Percentiles rank a stretch among this genome's conserved stretches.
Conservation (phyloP, 2,797 vertebrate species). For the Ficedula albicollis region DNA sequence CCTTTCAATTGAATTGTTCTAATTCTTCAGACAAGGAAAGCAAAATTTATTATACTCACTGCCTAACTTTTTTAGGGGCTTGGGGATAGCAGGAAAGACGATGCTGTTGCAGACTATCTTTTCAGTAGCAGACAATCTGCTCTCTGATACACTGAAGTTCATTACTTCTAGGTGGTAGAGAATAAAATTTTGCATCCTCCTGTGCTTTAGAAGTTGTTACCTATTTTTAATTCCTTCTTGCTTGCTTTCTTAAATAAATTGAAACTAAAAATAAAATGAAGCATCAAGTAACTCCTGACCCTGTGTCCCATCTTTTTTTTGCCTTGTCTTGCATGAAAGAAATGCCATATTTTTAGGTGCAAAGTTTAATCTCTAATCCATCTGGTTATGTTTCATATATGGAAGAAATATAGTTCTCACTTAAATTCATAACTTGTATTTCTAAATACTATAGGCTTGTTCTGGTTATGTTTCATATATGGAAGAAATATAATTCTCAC, state of each 20-base stretch:
- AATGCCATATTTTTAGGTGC: neutral
- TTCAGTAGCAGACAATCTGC: neutral
- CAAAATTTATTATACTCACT: neutral
- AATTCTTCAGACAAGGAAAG: constrained; percentile 25
- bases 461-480: neutral
- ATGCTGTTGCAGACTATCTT: neutral
- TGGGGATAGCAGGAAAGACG: neutral
- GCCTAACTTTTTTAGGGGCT: neutral
- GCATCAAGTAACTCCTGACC: neutral
- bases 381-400: neutral
- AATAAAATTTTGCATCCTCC: neutral
- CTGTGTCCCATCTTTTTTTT: neutral
- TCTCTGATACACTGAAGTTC: neutral
- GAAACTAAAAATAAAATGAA: neutral
- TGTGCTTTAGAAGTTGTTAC: neutral
- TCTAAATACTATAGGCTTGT: neutral
- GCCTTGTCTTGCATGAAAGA: neutral
- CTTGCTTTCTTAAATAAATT: neutral
- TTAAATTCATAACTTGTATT: neutral
- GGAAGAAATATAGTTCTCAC: neutral
- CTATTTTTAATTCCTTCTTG: neutral
- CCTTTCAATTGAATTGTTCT: constrained; percentile 29
- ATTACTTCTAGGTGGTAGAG: neutral
- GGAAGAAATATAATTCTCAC: neutral
- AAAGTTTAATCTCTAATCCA: neutral